Percentiles rank a stretch among this genome's conserved stretches.
phyloP scores from a whole-genome alignment of 2,113 vertebrate genomes.

The Montifringilla adamsi region DNA sequence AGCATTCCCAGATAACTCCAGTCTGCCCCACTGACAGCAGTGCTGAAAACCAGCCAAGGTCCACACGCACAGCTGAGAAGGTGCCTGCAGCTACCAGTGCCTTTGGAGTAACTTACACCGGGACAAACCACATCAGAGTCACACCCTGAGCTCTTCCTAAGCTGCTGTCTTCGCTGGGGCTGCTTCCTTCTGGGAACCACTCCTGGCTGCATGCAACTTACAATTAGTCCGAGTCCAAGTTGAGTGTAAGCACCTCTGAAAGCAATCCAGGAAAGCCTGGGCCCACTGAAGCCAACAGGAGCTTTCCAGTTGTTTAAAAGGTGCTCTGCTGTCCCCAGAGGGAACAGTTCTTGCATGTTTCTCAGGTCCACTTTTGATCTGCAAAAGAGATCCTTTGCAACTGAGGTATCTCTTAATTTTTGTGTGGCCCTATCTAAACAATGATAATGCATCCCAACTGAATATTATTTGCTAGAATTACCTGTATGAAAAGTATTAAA shows the following conservation, averaged over 20 bases:
- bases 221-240: fast-evolving
- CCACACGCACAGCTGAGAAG: background rate
- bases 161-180: background rate
- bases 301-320: background rate
- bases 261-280: background rate
- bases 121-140: background rate
- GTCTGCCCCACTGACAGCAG: fast-evolving
- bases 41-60: background rate
- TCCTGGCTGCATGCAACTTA: fast-evolving
- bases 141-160: background rate
- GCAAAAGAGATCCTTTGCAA: background rate
- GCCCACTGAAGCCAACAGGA: background rate
- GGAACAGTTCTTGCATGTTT: background rate
- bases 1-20: background rate
- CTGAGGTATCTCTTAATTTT: background rate
- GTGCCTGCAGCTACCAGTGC: background rate
- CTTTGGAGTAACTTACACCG: background rate
- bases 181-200: background rate
- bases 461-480: background rate
- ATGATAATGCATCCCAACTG: background rate
- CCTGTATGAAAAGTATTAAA: background rate
- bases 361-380: background rate
- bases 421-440: background rate
- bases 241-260: background rate
- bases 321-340: background rate